Conservation (phyloP, 2,113 vertebrate genomes). For the Mustelus asterias region DNA sequence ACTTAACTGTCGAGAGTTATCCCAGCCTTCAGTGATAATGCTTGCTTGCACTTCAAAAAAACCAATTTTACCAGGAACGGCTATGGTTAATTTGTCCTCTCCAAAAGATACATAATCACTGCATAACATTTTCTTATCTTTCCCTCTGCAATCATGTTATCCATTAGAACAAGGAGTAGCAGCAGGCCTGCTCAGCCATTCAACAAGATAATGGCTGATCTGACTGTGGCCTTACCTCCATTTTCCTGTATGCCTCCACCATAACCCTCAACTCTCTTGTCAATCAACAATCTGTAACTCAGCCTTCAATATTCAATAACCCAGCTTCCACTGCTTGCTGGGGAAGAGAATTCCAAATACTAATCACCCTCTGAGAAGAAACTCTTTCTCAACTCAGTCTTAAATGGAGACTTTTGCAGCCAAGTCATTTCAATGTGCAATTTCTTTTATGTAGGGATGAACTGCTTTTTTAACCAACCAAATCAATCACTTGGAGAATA, state of each 20-base stretch:
- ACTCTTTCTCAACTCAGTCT: neutral
- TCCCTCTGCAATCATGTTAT: neutral
- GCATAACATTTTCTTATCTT: neutral
- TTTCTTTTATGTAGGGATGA: neutral
- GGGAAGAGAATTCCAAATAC: neutral
- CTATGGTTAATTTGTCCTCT: neutral
- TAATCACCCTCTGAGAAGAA: neutral
- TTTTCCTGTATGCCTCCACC: no score
- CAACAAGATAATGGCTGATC: no score
- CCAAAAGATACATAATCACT: neutral
- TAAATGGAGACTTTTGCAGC: no score
- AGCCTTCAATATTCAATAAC: no score
- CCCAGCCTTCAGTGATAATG: neutral
- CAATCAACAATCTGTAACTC: no score
- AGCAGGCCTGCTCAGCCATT: no score
- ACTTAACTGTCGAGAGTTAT: neutral
- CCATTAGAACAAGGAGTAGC: neutral
- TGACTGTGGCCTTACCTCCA: no score
- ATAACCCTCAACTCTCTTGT: no score
- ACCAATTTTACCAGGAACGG: neutral
- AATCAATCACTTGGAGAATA: neutral
- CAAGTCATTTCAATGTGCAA: neutral
- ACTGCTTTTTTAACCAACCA: neutral
- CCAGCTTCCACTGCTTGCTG: no score
- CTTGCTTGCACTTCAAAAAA: neutral